These are phyloP conservation scores for Drosophila macrospina DNA, from an alignment of 2,888 invertebrate species.

Conservation along the genomic window DNA sequence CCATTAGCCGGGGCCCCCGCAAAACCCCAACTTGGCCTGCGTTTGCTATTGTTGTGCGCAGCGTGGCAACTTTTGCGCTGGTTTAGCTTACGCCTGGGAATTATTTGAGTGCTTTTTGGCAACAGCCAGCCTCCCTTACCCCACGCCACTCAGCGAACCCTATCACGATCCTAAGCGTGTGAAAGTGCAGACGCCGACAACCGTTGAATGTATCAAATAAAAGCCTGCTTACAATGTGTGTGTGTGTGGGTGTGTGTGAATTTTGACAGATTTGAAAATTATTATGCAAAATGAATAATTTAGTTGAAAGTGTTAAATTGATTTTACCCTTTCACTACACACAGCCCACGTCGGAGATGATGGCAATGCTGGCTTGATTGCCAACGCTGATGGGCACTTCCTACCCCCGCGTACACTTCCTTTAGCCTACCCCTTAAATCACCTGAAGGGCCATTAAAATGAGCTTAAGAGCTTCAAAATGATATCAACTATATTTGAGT, in stretches of 20 bases:
- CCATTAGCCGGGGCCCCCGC: not conserved
- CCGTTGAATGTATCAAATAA: slow-evolving; percentile 67
- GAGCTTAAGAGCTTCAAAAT: slow-evolving; percentile 48
- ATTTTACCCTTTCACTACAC: slow-evolving; percentile 75
- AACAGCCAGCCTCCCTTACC: slow-evolving; percentile 20
- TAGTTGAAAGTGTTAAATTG: slow-evolving; percentile 83
- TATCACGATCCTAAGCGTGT: slow-evolving; percentile 67
- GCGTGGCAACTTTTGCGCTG: slow-evolving; percentile 75
- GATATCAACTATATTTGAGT: slow-evolving; percentile 44
- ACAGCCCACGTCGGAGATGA: slow-evolving; percentile 55
- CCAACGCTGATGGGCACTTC: slow-evolving; percentile 56
- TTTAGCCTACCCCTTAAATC: not conserved
- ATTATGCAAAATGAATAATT: slow-evolving; percentile 83
- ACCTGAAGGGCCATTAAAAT: slow-evolving; percentile 61
- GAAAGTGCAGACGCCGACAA: slow-evolving; percentile 78
- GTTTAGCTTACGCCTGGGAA: slow-evolving; percentile 81
- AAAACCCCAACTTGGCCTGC: slow-evolving; percentile 7
- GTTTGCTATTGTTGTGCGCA: slow-evolving; percentile 70
- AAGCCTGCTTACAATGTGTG: slow-evolving; percentile 50
- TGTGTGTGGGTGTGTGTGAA: slow-evolving; percentile 40
- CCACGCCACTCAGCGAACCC: slow-evolving; percentile 19
- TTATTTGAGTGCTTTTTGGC: slow-evolving; percentile 80
- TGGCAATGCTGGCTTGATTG: slow-evolving; percentile 50
- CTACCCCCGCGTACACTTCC: slow-evolving; percentile 4
- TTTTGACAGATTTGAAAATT: slow-evolving; percentile 83